A percentile compares a stretch with the other conserved stretches of the same genome.
Evolutionary conservation across 2,888 invertebrate species (phyloP).

Genomic region (Muscina levida): DNA sequence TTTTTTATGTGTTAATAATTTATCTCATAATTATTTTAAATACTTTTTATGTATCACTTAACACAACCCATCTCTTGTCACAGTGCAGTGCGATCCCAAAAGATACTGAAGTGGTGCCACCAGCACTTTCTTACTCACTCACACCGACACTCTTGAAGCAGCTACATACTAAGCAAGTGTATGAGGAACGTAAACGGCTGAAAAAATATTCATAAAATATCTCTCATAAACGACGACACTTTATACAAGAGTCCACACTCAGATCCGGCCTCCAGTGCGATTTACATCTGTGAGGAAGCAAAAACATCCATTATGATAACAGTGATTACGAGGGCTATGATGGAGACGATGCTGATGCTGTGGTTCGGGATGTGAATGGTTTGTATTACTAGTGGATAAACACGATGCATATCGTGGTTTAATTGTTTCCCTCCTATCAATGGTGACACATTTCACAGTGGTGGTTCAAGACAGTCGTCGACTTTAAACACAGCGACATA

Average conservation of each 20-base stretch:
- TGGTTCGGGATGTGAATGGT: conserved; percentile 35
- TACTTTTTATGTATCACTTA: conserved; percentile 48
- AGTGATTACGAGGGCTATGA: conserved; percentile 31
- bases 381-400: conserved; percentile 40
- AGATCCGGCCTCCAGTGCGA: conserved; percentile 17
- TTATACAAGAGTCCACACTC: conserved; percentile 39
- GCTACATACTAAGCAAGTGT: neutral
- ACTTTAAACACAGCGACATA: neutral
- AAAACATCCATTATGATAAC: conserved; percentile 37
- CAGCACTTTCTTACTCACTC: neutral
- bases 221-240: conserved; percentile 39
- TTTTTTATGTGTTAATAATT: conserved; percentile 45
- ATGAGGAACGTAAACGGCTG: neutral
- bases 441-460: conserved; percentile 34
- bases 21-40: conserved; percentile 45
- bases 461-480: neutral
- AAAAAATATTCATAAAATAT: neutral
- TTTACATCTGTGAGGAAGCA: neutral
- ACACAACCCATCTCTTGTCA: conserved; percentile 36
- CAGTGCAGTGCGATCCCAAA: neutral
- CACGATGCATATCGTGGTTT: conserved; percentile 42
- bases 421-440: conserved; percentile 47
- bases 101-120: conserved; percentile 30
- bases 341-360: too few species aligned
- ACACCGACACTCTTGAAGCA: neutral